Conservation (phyloP, 2,888 invertebrate species). For the Oxystoma pomonae region DNA sequence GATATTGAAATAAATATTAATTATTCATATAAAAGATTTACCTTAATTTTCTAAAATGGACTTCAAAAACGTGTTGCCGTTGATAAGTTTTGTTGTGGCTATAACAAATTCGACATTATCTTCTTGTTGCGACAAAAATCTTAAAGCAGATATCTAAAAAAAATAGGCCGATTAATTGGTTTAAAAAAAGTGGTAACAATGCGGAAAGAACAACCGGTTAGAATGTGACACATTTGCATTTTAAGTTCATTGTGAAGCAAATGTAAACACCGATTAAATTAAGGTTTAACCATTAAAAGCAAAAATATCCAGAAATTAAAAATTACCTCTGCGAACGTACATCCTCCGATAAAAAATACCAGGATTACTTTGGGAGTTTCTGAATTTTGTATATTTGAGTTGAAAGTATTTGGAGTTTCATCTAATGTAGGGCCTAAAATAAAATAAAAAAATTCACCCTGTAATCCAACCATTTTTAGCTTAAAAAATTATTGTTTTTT, state of each 20-base stretch:
- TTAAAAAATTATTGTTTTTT: too few species aligned
- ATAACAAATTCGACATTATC: constrained; percentile 87
- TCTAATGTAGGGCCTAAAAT: constrained; percentile 60
- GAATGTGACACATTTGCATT: not conserved
- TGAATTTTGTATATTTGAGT: constrained; percentile 40
- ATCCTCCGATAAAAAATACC: constrained; percentile 95
- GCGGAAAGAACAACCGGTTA: not conserved
- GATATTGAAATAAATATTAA: too few species aligned
- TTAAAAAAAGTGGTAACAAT: constrained; percentile 8
- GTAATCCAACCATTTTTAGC: too few species aligned
- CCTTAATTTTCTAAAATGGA: constrained; percentile 59
- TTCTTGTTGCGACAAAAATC: constrained; percentile 71
- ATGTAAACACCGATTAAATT: too few species aligned
- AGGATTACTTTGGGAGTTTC: constrained; percentile 71
- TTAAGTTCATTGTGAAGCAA: not conserved
- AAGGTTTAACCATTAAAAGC: too few species aligned
- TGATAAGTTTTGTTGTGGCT: constrained; percentile 88
- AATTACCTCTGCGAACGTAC: constrained; percentile 86
- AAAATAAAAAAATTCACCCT: too few species aligned
- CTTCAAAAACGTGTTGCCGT: constrained; percentile 81
- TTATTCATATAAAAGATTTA: too few species aligned
- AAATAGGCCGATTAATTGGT: constrained; percentile 4
- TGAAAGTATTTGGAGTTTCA: constrained; percentile 51
- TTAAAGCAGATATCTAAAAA: constrained; percentile 62
- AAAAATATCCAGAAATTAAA: too few species aligned